Evolutionary conservation across 2,888 invertebrate genomes (phyloP).

Genomic region (Blastobasis lacticolella): DNA sequence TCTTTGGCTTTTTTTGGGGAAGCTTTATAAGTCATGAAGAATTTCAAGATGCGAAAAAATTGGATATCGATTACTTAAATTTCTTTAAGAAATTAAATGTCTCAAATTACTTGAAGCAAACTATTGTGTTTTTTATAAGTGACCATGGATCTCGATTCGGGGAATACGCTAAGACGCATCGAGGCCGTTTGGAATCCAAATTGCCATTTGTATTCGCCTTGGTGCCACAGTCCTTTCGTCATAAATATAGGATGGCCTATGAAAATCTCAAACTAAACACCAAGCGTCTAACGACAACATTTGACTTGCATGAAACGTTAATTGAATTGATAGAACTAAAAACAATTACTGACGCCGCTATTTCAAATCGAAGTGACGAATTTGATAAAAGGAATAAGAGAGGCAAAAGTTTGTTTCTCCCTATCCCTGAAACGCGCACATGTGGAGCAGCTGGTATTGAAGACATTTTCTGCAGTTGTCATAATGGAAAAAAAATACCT

Average conservation of each 20-base stretch:
- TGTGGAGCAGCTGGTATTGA: constrained; percentile 82
- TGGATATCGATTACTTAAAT: constrained; percentile 75
- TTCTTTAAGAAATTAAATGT: constrained; percentile 69
- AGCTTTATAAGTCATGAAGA: constrained; percentile 84
- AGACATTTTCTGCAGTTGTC: constrained; percentile 88
- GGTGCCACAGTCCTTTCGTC: constrained; percentile 80
- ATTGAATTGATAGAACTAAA: constrained; percentile 22
- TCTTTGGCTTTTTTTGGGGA: constrained; percentile 88
- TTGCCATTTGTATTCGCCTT: constrained; percentile 75
- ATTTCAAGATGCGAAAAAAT: constrained; percentile 80
- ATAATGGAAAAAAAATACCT: constrained; percentile 47
- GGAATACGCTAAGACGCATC: constrained; percentile 80
- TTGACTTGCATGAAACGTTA: constrained; percentile 83
- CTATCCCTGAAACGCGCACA: constrained; percentile 78
- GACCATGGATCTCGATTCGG: constrained; percentile 87
- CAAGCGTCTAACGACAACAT: constrained; percentile 79
- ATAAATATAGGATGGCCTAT: constrained; percentile 72
- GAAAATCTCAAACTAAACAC: constrained; percentile 77
- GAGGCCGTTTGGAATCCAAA: constrained; percentile 73
- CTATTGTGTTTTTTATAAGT: constrained; percentile 37
- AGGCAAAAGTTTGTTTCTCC: constrained; percentile 82
- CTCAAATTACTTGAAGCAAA: constrained; percentile 72
- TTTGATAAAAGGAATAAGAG: constrained; percentile 42
- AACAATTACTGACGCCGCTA: constrained; percentile 23
- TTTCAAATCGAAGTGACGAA: constrained; percentile 29